Percentiles rank a stretch among this genome's conserved stretches.
Conservation (phyloP, 35 echinoderm and acorn worm species). For the Lytechinus pictus region DNA sequence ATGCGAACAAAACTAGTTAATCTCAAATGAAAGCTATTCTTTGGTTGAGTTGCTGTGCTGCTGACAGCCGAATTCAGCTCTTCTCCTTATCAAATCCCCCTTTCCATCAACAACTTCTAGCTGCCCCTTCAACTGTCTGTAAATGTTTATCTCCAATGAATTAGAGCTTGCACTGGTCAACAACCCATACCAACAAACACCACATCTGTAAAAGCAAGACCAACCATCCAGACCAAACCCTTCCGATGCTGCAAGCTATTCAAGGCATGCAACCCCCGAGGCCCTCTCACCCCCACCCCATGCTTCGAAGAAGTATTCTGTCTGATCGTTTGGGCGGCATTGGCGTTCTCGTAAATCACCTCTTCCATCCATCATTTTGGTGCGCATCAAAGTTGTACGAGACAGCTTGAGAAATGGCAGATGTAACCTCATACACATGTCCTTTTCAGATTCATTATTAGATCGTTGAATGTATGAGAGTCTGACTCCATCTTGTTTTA, state of each 20-base stretch:
- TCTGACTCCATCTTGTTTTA: constrained; percentile 6
- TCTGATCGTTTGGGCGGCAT: background rate
- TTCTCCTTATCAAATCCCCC: background rate
- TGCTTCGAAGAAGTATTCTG: background rate
- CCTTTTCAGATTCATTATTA: background rate
- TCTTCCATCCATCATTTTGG: constrained; percentile 13
- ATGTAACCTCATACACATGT: constrained; percentile 6
- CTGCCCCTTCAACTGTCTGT: background rate
- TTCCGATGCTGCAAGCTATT: background rate
- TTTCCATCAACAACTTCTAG: background rate
- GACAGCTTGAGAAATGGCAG: constrained; percentile 16
- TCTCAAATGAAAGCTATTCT: background rate
- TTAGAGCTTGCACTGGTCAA: constrained; percentile 17
- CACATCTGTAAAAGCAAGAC: constrained; percentile 18
- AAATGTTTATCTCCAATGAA: constrained; percentile 14
- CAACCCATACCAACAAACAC: background rate
- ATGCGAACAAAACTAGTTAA: background rate
- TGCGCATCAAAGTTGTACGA: background rate
- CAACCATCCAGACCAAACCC: background rate
- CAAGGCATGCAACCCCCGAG: background rate
- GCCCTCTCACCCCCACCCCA: background rate
- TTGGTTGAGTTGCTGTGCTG: too few species aligned
- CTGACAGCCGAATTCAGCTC: background rate
- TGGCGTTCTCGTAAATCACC: background rate
- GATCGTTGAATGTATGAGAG: background rate